A percentile compares a stretch with the other conserved stretches of the same genome.
Conservation (phyloP, 2,797 vertebrate species). For the Melanotaenia maccullochi region DNA sequence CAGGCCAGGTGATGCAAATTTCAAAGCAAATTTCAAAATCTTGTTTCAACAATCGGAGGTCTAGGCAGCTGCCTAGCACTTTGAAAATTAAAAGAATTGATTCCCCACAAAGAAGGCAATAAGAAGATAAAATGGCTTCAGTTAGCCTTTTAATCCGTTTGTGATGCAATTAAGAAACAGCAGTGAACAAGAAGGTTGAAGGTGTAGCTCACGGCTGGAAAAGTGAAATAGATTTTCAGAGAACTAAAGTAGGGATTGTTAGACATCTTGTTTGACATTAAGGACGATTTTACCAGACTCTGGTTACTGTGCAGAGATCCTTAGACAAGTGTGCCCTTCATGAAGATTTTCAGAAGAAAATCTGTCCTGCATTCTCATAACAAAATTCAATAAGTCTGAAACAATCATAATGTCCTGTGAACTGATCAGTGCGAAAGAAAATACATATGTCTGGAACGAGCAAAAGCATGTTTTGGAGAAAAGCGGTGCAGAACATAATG, state of each 20-base stretch:
- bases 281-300: background rate
- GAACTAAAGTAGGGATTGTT: too few relatives aligned
- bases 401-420: background rate
- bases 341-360: background rate
- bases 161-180: background rate
- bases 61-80: background rate
- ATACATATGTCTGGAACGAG: background rate
- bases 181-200: background rate
- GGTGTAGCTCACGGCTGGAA: background rate
- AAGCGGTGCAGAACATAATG: background rate
- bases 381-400: background rate
- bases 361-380: background rate
- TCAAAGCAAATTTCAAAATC: background rate
- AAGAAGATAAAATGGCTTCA: background rate
- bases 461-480: background rate
- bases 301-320: background rate
- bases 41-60: background rate
- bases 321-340: constrained; percentile 2
- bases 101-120: background rate
- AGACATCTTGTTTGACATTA: background rate
- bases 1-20: background rate
- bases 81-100: background rate
- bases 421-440: background rate
- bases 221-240: background rate
- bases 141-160: background rate